Evolutionary conservation across 2,113 vertebrate species (phyloP), one percentile per base, ranked within the genome.

Genomic region (Formicarius rufipectus): DNA sequence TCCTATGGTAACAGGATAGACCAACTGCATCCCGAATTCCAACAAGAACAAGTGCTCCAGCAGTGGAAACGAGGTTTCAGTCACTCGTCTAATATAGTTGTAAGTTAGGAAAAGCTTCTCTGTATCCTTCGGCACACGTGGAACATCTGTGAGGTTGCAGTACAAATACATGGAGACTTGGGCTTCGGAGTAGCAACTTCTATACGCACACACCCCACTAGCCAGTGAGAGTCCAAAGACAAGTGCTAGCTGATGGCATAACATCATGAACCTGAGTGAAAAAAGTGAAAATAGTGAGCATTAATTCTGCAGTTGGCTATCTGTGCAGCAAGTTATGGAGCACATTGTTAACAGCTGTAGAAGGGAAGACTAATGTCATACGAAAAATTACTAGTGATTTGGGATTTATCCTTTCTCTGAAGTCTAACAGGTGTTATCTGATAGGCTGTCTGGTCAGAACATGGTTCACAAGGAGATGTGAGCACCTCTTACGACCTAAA

Each of bases 81-180:
- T 98, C 74, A 99, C 86, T 63, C 87, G 92, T 7, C 28, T 60
- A 82, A 99, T 98, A 6, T 63, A 87, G 97, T 99, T 99, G 31
- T 20, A 55, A 71, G 83, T 96, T 33, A 99, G 96, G 55, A 97
- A 93, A 50, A 99, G 91, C 44, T 60, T 84, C 53, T 87, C 87
- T 3, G 98, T 98, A 50, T 97, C 75, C 15, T 68, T 67, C 27
- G 97, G 98, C 58, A 99, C 96, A 50, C 3, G 50, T 18, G 99
- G 99, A 45, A 99, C 93, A 79, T 87, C 80, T 31, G 60, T 84
- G 60, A 98, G 97, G n/a, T 84, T 84, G 87, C 93, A 96, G 27
- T 0, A 47, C 14, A 7, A 2, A 63, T 98, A 99, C 0, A 28
- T 0, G 9, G 98, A 98, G 4, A 72, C 24, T 7, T 6, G 88